Percentiles rank a stretch among this genome's conserved stretches.
Evolutionary conservation across 2,113 vertebrate species (phyloP).

Genomic region (Cromileptes altivelis): DNA sequence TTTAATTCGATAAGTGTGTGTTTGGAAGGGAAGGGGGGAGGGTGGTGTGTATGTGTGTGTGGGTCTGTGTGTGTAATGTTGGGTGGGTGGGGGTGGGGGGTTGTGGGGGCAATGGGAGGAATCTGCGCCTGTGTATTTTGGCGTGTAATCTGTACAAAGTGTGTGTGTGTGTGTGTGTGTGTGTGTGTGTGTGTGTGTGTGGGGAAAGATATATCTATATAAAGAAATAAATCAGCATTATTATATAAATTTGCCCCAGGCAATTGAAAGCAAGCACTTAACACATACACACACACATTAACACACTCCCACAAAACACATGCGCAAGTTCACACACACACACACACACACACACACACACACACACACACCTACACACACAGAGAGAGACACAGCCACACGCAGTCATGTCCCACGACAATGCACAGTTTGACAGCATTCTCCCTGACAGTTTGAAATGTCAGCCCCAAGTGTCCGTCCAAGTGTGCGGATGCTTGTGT

Average conservation of each 20-base stretch:
- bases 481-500: constrained; percentile 54
- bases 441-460: constrained; percentile 80
- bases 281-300: constrained; percentile 11
- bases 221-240: constrained; percentile 49
- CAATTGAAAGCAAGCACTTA: constrained; percentile 44
- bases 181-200: neutral
- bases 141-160: constrained; percentile 19
- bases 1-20: constrained; percentile 80
- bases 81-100: constrained; percentile 5
- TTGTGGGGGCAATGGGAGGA: constrained; percentile 14
- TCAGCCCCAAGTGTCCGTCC: constrained; percentile 74
- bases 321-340: neutral
- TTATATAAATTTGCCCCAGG: constrained; percentile 49
- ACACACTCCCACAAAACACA: constrained; percentile 39
- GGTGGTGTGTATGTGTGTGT: constrained; percentile 7
- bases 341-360: neutral
- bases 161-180: neutral
- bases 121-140: constrained; percentile 3
- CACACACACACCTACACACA: neutral
- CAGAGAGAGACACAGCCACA: constrained; percentile 25
- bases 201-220: constrained; percentile 28
- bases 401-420: constrained; percentile 53
- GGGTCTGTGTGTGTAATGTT: constrained; percentile 16
- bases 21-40: constrained; percentile 15
- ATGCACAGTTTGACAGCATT: constrained; percentile 72